phyloP scores from a whole-genome alignment of 2,888 invertebrate species.

The Nyleta sp. region DNA sequence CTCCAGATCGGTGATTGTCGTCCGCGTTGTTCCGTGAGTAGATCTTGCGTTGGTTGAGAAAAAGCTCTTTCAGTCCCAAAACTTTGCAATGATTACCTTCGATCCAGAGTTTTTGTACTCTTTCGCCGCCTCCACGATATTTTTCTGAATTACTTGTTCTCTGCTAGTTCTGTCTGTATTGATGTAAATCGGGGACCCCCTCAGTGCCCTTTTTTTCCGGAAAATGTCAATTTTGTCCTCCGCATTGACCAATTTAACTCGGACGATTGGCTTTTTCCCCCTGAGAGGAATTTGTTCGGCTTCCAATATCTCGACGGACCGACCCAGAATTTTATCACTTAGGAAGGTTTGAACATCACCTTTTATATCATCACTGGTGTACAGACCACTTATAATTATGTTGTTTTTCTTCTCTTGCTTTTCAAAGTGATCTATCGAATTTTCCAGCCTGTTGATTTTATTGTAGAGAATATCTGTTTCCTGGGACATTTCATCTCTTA shows the following conservation, averaged over 20 bases:
- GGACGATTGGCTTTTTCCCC: background rate
- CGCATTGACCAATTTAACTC: background rate
- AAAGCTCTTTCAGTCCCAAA: background rate
- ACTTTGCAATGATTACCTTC: background rate
- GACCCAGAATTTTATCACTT: background rate
- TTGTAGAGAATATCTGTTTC: background rate
- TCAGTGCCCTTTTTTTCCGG: background rate
- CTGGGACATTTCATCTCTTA: background rate
- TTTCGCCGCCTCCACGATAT: background rate
- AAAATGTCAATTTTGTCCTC: background rate
- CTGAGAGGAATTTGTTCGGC: background rate
- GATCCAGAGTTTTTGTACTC: background rate
- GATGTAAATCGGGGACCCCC: background rate
- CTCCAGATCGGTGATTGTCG: no score
- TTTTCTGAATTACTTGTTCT: background rate
- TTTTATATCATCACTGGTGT: background rate
- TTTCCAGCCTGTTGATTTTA: background rate
- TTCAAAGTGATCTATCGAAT: background rate
- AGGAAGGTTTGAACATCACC: background rate
- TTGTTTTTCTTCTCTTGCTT: conserved; percentile 2
- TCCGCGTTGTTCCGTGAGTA: no score
- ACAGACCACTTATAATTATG: background rate
- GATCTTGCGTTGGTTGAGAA: no score
- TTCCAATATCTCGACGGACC: background rate
- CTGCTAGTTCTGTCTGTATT: background rate